A percentile compares a stretch with the other conserved stretches of the same genome.
Evolutionary conservation across 2,888 invertebrate species (phyloP).

Genomic region (Brassicogethes aeneus): DNA sequence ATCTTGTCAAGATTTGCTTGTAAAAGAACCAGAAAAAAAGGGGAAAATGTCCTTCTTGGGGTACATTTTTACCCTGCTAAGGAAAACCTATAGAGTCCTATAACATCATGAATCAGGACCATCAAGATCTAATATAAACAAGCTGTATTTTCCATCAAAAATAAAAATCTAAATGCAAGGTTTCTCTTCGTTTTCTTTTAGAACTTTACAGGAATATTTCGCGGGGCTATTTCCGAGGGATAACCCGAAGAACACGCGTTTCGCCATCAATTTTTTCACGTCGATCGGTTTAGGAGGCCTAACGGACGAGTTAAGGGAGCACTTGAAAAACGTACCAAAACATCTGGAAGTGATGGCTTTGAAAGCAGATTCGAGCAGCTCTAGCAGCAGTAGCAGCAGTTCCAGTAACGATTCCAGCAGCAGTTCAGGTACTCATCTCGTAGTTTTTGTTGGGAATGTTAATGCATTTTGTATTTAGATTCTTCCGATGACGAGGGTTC

Average conservation of each 20-base stretch:
- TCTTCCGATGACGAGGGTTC: constrained; percentile 25
- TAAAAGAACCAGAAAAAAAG: too few relatives aligned
- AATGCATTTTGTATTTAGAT: background rate
- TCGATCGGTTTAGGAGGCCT: constrained; percentile 94
- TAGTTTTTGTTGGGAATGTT: constrained; percentile 5
- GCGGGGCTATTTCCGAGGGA: constrained; percentile 91
- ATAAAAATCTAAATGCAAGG: background rate
- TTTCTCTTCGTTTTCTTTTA: constrained; percentile 39
- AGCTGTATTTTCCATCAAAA: too few relatives aligned
- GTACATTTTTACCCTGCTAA: too few relatives aligned
- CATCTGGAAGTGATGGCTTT: constrained; percentile 29
- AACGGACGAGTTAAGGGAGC: constrained; percentile 86
- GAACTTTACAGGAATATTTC: constrained; percentile 78
- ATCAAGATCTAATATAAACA: too few relatives aligned
- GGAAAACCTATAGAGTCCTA: too few relatives aligned
- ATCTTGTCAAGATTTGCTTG: too few relatives aligned
- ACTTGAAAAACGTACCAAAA: constrained; percentile 71
- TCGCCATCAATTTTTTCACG: constrained; percentile 97
- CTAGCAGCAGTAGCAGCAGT: constrained; percentile 8
- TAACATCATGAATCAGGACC: too few relatives aligned
- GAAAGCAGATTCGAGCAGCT: constrained; percentile 18
- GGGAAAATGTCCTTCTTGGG: too few relatives aligned
- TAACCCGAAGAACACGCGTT: constrained; percentile 92
- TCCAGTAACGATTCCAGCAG: constrained; percentile 9
- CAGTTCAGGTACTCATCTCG: constrained; percentile 20